phyloP scores from a whole-genome alignment of 2,888 invertebrate species.

The Monopis laevigella region DNA sequence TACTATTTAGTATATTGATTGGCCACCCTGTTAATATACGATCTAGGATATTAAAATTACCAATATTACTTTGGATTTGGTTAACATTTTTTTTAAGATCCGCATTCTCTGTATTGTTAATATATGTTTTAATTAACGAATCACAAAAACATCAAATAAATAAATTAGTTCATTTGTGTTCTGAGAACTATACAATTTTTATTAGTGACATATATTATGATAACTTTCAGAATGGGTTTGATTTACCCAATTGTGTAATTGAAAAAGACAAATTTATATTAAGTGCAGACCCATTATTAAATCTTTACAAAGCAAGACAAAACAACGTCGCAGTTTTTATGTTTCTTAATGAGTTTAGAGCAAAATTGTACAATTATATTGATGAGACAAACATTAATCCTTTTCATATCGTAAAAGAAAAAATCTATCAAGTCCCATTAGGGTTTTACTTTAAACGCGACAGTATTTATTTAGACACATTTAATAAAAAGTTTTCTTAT shows the following conservation, averaged over 20 bases:
- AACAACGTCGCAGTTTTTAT: conserved; percentile 8
- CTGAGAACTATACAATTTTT: conserved; percentile 3
- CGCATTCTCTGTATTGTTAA: conserved; percentile 3
- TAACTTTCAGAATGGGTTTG: conserved; percentile 7
- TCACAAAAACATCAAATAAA: conserved; percentile 10
- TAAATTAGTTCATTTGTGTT: conserved; percentile 7
- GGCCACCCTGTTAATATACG: conserved; percentile 1
- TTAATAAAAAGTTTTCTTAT: background rate
- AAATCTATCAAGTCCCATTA: conserved; percentile 1
- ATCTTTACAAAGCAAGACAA: background rate
- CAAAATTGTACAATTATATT: conserved; percentile 3
- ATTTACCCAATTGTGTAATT: conserved; percentile 8
- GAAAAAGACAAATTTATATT: conserved; percentile 7
- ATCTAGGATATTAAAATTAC: background rate
- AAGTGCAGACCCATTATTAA: background rate
- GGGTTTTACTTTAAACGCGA: conserved; percentile 6
- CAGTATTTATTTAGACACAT: background rate
- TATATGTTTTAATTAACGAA: conserved; percentile 4
- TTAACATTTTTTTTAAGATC: conserved; percentile 7
- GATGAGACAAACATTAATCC: conserved; percentile 2
- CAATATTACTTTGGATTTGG: conserved; percentile 11
- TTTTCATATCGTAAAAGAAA: conserved; percentile 9
- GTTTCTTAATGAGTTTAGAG: background rate
- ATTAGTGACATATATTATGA: conserved; percentile 1
- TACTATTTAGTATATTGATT: background rate